Conservation (phyloP, 2,888 invertebrate species). For the Congeria kusceri region DNA sequence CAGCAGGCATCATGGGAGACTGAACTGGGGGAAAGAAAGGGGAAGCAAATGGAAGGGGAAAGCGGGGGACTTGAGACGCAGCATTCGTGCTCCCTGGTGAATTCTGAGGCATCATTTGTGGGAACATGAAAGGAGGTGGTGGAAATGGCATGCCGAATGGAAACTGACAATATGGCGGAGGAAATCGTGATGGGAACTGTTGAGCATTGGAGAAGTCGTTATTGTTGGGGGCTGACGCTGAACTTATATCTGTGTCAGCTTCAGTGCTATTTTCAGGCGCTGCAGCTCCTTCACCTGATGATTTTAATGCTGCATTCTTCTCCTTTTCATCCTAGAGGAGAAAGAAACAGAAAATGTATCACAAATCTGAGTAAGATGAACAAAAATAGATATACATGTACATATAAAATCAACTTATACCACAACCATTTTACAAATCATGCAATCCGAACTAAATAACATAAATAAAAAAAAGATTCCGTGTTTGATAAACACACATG, state of each 20-base stretch:
- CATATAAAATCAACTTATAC: too few species aligned
- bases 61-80: conserved; percentile 47
- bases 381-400: too few species aligned
- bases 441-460: too few species aligned
- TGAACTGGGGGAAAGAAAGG: conserved; percentile 52
- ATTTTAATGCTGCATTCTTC: conserved; percentile 58
- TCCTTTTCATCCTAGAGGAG: conserved; percentile 57
- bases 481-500: too few species aligned
- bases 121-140: conserved; percentile 49
- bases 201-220: not conserved
- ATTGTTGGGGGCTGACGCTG: not conserved
- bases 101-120: conserved; percentile 23
- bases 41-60: conserved; percentile 60
- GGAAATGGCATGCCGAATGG: conserved; percentile 60
- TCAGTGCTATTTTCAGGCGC: conserved; percentile 9
- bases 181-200: conserved; percentile 30
- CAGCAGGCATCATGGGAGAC: conserved; percentile 34
- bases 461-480: too few species aligned
- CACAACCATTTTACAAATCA: too few species aligned
- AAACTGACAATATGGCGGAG: conserved; percentile 53
- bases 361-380: too few species aligned
- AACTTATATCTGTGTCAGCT: conserved; percentile 1
- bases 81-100: not conserved
- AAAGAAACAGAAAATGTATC: not conserved
- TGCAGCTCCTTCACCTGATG: not conserved